phyloP scores from a whole-genome alignment of 2,797 vertebrate genomes.

The Sebastes paucispinis region DNA sequence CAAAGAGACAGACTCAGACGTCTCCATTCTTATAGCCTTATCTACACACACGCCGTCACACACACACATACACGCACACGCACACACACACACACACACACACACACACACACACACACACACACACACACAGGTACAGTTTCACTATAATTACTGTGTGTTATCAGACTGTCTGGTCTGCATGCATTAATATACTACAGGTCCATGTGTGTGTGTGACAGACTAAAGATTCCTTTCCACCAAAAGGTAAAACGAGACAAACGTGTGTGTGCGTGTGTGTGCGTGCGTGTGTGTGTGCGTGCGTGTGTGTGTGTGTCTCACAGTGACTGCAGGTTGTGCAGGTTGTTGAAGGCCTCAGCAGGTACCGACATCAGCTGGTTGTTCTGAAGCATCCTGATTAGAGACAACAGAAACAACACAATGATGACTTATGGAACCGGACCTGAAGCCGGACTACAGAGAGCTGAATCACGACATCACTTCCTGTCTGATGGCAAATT shows the following conservation, averaged over 20 bases:
- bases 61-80: neutral
- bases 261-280: constrained; percentile 3
- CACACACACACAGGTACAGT: constrained; percentile 47
- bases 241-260: constrained; percentile 44
- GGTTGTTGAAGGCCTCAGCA: constrained; percentile 86
- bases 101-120: constrained; percentile 12
- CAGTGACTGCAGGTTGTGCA: constrained; percentile 92
- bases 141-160: constrained; percentile 64
- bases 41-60: neutral
- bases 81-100: neutral
- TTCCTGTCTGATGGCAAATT: neutral
- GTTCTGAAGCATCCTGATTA: constrained; percentile 93
- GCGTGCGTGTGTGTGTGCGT: constrained; percentile 3
- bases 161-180: constrained; percentile 48
- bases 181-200: constrained; percentile 51
- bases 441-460: too few species aligned
- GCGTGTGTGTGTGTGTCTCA: constrained; percentile 62
- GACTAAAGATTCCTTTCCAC: constrained; percentile 54
- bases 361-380: constrained; percentile 91
- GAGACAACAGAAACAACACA: neutral
- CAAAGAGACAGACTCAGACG: constrained; percentile 63
- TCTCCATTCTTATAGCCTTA: constrained; percentile 64
- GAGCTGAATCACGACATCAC: neutral
- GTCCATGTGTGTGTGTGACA: neutral
- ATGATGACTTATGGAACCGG: neutral